Conservation (phyloP, 1,140 invertebrate genomes). For the Aphaenogaster ashmeadi region DNA sequence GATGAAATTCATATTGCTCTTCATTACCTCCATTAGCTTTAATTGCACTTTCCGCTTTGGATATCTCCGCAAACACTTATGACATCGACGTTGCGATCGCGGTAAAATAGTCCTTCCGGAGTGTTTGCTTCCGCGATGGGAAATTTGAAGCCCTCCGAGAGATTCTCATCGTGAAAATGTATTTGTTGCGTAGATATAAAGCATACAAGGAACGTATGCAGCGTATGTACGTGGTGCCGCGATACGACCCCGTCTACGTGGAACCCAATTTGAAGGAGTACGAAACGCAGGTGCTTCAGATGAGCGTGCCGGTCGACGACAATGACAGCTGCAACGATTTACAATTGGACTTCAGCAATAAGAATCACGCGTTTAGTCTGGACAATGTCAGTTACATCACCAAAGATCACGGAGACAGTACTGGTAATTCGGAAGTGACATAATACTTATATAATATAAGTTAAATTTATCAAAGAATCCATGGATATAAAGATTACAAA, state of each 20-base stretch:
- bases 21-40: conserved; percentile 75
- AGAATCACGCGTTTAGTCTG: conserved; percentile 95
- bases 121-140: background rate
- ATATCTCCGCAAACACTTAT: conserved; percentile 42
- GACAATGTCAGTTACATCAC: conserved; percentile 95
- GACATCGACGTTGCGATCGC: background rate
- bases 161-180: conserved; percentile 11
- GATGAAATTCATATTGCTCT: conserved; percentile 65
- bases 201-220: conserved; percentile 93
- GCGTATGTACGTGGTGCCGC: conserved; percentile 91
- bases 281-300: conserved; percentile 95
- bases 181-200: conserved; percentile 89
- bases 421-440: conserved; percentile 77
- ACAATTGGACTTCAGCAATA: conserved; percentile 94
- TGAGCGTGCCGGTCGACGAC: conserved; percentile 95
- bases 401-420: conserved; percentile 91
- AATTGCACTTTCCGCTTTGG: conserved; percentile 74
- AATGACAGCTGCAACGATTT: conserved; percentile 92
- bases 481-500: background rate
- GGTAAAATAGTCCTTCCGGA: background rate
- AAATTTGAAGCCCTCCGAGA: background rate
- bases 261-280: conserved; percentile 94
- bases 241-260: conserved; percentile 94
- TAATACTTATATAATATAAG: background rate
- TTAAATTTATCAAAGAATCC: background rate